Conservation (phyloP, 2,113 vertebrate genomes). For the Pterocles orientalis region DNA sequence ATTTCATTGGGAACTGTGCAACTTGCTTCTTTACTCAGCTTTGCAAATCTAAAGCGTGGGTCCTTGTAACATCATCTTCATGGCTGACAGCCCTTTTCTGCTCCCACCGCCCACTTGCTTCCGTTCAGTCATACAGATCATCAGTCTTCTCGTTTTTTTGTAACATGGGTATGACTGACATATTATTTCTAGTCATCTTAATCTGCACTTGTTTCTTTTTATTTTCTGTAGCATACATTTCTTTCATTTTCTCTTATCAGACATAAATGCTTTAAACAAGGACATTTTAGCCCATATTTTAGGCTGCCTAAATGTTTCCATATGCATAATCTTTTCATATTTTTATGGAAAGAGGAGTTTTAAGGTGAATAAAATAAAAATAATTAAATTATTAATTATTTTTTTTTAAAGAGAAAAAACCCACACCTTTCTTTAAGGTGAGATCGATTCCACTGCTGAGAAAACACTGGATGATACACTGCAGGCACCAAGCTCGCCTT, state of each 20-base stretch:
- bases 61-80: background rate
- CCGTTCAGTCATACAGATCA: constrained; percentile 5
- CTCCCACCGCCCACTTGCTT: background rate
- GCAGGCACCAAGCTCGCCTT: background rate
- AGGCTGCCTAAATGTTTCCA: background rate
- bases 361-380: background rate
- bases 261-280: background rate
- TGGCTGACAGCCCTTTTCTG: constrained; percentile 10
- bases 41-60: background rate
- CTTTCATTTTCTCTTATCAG: background rate
- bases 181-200: background rate
- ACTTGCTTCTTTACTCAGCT: background rate
- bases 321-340: background rate
- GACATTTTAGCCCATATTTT: background rate
- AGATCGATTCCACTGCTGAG: background rate
- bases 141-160: background rate
- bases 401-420: background rate
- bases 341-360: background rate
- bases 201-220: background rate
- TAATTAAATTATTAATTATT: no score
- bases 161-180: background rate
- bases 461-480: background rate
- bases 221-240: background rate
- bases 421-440: background rate
- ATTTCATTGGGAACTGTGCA: background rate